Percentiles rank a stretch among this genome's conserved stretches.
These are phyloP conservation scores for Microtus richardsoni DNA, from an alignment of 2,113 vertebrate species.

Conservation along the genomic window DNA sequence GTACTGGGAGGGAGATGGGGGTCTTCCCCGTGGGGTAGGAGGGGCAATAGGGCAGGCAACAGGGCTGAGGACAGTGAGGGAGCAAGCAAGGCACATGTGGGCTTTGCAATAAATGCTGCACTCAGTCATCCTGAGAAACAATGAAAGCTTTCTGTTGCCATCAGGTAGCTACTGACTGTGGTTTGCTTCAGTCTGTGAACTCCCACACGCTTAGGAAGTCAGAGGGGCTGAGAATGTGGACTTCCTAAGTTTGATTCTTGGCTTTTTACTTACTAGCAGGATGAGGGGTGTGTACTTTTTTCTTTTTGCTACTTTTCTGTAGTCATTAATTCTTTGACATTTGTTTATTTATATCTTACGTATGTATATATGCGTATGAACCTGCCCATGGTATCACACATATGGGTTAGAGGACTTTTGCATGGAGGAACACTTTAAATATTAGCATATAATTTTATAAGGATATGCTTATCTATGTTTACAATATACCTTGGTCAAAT, in stretches of 20 bases:
- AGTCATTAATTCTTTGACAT: not conserved
- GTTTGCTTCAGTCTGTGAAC: not conserved
- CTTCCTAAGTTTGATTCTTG: not conserved
- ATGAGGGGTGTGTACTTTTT: not conserved
- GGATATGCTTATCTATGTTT: not conserved
- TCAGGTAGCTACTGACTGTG: not conserved
- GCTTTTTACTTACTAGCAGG: not conserved
- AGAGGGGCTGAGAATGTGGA: not conserved
- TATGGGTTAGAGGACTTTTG: not conserved
- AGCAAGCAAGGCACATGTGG: not conserved
- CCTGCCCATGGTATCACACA: not conserved
- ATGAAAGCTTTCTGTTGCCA: not conserved
- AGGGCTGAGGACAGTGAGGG: too few species aligned
- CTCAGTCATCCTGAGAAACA: not conserved
- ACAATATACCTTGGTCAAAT: not conserved
- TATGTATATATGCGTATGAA: not conserved
- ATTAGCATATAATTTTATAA: not conserved
- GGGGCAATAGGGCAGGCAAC: not conserved
- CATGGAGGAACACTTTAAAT: not conserved
- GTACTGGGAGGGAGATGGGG: too few species aligned
- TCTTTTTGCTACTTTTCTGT: not conserved
- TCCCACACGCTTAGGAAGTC: not conserved
- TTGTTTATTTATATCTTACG: not conserved
- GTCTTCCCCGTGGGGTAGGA: not conserved
- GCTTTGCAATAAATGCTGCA: not conserved